Conservation (phyloP, 37 sponge, comb jelly and placozoan genomes). For the Eunapius fragilis region DNA sequence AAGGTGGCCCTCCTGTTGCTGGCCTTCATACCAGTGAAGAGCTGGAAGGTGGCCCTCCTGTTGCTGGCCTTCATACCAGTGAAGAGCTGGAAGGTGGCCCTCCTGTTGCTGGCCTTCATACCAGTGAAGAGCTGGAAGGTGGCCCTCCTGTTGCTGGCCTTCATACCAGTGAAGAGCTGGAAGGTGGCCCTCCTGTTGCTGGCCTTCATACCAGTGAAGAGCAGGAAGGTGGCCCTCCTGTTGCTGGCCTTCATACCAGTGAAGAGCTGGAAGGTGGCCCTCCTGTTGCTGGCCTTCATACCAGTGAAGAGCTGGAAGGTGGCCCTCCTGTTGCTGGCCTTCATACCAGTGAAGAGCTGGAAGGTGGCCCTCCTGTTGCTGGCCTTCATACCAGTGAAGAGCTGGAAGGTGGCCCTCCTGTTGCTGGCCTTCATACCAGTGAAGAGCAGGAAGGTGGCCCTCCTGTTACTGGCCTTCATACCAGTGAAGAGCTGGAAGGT, state of each 20-base stretch:
- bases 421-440: conserved; percentile 57
- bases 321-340: conserved; percentile 59
- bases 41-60: conserved; percentile 62
- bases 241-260: conserved; percentile 57
- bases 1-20: conserved; percentile 68
- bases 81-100: conserved; percentile 56
- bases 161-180: conserved; percentile 55
- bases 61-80: conserved; percentile 57
- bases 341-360: conserved; percentile 55
- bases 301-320: conserved; percentile 58
- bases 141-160: conserved; percentile 59
- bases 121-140: conserved; percentile 58
- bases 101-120: conserved; percentile 60
- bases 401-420: conserved; percentile 62
- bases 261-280: conserved; percentile 56
- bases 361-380: conserved; percentile 68
- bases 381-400: conserved; percentile 46
- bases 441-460: conserved; percentile 55
- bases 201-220: conserved; percentile 46
- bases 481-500: conserved; percentile 58
- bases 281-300: conserved; percentile 60
- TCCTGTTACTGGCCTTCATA: conserved; percentile 57
- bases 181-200: conserved; percentile 68
- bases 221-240: conserved; percentile 61
- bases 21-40: conserved; percentile 46